Evolutionary conservation across 2,113 vertebrate genomes (phyloP), one percentile per base, ranked within the genome.

Genomic region (Equus przewalskii): DNA sequence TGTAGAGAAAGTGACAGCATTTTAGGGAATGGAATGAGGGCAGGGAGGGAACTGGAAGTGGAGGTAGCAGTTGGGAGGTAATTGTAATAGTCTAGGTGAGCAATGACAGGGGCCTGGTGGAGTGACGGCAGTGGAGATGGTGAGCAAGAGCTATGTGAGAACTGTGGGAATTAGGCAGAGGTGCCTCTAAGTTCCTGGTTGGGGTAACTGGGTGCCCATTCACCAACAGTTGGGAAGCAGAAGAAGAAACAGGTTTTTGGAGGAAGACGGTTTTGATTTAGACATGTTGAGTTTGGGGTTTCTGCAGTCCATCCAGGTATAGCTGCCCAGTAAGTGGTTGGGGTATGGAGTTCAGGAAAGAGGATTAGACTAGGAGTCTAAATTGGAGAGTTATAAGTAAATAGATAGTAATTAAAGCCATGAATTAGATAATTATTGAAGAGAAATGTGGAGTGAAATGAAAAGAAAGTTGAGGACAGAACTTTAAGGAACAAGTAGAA

Each of bases 391-490:
- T 76, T 65, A 14, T 33, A 64, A 44, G 8, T 44, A 22, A 89
- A 2, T 84, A 76, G 81, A 1, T 91, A 78, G 44, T 85, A 72
- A 85, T 51, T 79, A 83, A 73, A 72, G 41, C 44, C 24, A 67
- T 26, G 5, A 78, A 28, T 80, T 67, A 84, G 78, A 28, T 60
- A 56, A 75, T 80, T 91, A 58, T 93, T 80, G 64, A 92, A 51
- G 18, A 60, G 54, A 90, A 65, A 33, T 90, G 22, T 78, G 24
- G n/a, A 92, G 30, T 72, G 33, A 93, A 65, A 81, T 60, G 54
- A 88, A 60, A 92, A 91, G 69, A 91, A 85, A 24, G 24, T 69
- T 94, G 64, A 94, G 41, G 46, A 86, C 12, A 91, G 75, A 86
- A 28, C 41, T 26, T 49, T 83, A 44, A 79, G 62, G 14, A 93